Evolutionary conservation across 2,797 vertebrate genomes (phyloP).

Genomic region (Bovichtus diacanthus): DNA sequence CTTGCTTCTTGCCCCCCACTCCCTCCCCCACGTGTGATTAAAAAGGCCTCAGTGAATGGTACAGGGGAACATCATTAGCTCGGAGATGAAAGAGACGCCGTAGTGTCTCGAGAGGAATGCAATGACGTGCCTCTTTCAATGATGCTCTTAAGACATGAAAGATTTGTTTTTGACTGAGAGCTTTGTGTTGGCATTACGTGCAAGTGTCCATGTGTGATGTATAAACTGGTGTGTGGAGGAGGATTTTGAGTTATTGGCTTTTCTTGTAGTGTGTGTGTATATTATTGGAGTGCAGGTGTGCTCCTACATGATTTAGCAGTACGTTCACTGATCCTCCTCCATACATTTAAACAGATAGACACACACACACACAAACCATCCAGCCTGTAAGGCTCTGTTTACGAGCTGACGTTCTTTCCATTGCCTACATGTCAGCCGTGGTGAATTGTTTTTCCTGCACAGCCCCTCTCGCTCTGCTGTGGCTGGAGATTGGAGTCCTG

Average conservation of each 20-base stretch:
- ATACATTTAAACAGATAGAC: background rate
- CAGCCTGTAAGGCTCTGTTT: constrained; percentile 44
- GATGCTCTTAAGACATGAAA: constrained; percentile 38
- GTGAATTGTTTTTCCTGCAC: constrained; percentile 69
- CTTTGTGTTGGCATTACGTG: background rate
- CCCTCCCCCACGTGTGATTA: constrained; percentile 58
- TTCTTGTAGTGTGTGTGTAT: too few relatives aligned
- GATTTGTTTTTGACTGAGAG: constrained; percentile 31
- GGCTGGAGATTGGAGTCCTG: constrained; percentile 82
- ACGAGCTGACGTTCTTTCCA: constrained; percentile 34
- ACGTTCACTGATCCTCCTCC: background rate
- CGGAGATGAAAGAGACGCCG: constrained; percentile 52
- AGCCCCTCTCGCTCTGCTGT: constrained; percentile 33
- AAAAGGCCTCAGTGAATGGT: constrained; percentile 46
- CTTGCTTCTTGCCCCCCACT: background rate
- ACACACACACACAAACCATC: constrained; percentile 7
- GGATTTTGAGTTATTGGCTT: constrained; percentile 35
- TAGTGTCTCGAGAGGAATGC: constrained; percentile 55
- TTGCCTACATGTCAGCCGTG: constrained; percentile 43
- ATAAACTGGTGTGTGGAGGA: constrained; percentile 10
- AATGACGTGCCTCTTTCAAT: constrained; percentile 45
- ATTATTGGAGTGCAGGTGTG: constrained; percentile 6
- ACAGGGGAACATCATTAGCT: constrained; percentile 65
- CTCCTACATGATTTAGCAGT: constrained; percentile 2
- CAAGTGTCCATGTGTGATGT: background rate